phyloP scores from a whole-genome alignment of 1,140 invertebrate genomes.

The Meloidogyne hapla region DNA sequence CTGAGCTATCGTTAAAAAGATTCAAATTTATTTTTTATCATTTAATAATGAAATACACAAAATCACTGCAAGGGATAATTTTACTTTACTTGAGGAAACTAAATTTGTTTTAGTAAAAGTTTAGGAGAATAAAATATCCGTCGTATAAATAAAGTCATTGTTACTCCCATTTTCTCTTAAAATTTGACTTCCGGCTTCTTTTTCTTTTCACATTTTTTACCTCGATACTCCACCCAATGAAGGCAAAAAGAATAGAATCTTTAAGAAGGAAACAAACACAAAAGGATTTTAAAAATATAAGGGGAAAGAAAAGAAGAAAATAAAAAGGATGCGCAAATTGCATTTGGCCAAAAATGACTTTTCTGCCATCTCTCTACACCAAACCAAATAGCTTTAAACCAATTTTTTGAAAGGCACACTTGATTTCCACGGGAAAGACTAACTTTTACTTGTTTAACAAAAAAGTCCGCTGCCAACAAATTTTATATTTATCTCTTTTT shows the following conservation, averaged over 20 bases:
- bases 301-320: background rate
- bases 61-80: too few species aligned
- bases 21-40: too few species aligned
- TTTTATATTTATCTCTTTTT: background rate
- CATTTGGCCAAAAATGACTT: background rate
- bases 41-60: too few species aligned
- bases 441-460: background rate
- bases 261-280: background rate
- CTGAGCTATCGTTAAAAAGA: too few species aligned
- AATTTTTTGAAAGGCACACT: background rate
- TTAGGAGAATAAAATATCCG: background rate
- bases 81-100: background rate
- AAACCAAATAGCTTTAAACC: background rate
- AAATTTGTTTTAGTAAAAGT: background rate
- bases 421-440: background rate
- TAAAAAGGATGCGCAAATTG: background rate
- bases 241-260: background rate
- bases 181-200: constrained; percentile 1
- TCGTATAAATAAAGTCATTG: background rate
- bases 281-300: too few species aligned
- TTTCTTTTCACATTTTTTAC: background rate
- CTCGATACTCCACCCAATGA: background rate
- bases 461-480: background rate
- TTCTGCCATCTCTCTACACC: background rate
- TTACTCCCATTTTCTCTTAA: background rate